These are phyloP conservation scores for Plotosus lineatus DNA, from an alignment of 2,113 vertebrate species.

Conservation along the genomic window DNA sequence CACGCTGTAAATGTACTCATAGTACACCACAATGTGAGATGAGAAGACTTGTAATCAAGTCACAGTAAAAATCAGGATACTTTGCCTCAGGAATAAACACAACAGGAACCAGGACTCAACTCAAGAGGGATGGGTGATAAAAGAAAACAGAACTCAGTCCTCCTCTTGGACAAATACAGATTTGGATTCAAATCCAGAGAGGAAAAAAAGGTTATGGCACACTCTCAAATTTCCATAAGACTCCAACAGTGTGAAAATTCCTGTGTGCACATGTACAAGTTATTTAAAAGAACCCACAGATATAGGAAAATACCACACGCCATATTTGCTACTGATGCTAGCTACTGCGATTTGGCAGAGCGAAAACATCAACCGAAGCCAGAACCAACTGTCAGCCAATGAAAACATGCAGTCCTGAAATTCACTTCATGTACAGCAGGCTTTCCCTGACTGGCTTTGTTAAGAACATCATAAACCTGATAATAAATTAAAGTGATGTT, in stretches of 20 bases:
- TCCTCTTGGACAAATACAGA: neutral
- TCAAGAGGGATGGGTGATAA: slow-evolving; percentile 1
- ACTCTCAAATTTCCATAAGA: slow-evolving; percentile 1
- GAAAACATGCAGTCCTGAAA: neutral
- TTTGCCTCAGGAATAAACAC: neutral
- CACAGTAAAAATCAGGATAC: neutral
- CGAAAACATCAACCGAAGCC: neutral
- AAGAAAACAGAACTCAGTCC: neutral
- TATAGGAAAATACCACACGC: neutral
- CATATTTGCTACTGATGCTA: neutral
- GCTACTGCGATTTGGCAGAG: neutral
- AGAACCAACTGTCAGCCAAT: neutral
- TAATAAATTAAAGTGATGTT: neutral
- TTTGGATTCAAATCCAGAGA: neutral
- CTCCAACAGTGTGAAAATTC: neutral
- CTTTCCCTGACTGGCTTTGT: neutral
- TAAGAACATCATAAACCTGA: neutral
- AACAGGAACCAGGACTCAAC: slow-evolving; percentile 14
- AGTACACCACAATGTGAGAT: neutral
- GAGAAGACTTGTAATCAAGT: no score
- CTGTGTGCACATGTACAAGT: slow-evolving; percentile 2
- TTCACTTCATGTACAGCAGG: neutral
- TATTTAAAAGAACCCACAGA: slow-evolving; percentile 10
- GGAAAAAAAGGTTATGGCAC: neutral
- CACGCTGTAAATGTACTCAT: neutral